These are phyloP conservation scores for Branchinecta lynchi DNA, from an alignment of 1,140 invertebrate species.

Conservation along the genomic window DNA sequence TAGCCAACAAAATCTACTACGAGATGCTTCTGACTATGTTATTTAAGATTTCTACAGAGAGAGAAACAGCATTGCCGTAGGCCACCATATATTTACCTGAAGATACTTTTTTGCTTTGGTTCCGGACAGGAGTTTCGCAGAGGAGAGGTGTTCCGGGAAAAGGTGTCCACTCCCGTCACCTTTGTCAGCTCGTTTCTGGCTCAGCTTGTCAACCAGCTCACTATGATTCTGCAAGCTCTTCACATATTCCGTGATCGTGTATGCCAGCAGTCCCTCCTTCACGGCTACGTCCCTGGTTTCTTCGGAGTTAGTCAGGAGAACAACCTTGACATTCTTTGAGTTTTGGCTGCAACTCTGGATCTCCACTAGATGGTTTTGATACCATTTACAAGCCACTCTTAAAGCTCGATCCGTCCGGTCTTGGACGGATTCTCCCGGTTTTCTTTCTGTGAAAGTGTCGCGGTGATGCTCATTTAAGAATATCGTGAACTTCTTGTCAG, in stretches of 20 bases:
- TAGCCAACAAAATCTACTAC: too few species aligned
- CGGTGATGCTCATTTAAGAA: conserved; percentile 96
- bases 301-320: conserved; percentile 75
- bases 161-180: conserved; percentile 39
- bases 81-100: conserved; percentile 39
- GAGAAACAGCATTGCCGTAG: too few species aligned
- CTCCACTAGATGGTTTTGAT: conserved; percentile 41
- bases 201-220: conserved; percentile 62
- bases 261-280: conserved; percentile 47
- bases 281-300: conserved; percentile 55
- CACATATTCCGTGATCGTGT: conserved; percentile 57
- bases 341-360: conserved; percentile 27
- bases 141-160: conserved; percentile 71
- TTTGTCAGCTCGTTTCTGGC: conserved; percentile 41
- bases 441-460: conserved; percentile 69
- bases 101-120: conserved; percentile 58
- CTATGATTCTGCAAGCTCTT: conserved; percentile 44
- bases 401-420: conserved; percentile 88
- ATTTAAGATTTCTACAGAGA: too few species aligned
- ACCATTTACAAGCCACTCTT: conserved; percentile 62
- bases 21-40: too few species aligned
- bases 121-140: conserved; percentile 53
- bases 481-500: conserved; percentile 65
- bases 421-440: conserved; percentile 63
- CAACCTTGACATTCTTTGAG: conserved; percentile 41